Evolutionary conservation across 1,140 invertebrate species (phyloP).

Genomic region (Achroia grisella): DNA sequence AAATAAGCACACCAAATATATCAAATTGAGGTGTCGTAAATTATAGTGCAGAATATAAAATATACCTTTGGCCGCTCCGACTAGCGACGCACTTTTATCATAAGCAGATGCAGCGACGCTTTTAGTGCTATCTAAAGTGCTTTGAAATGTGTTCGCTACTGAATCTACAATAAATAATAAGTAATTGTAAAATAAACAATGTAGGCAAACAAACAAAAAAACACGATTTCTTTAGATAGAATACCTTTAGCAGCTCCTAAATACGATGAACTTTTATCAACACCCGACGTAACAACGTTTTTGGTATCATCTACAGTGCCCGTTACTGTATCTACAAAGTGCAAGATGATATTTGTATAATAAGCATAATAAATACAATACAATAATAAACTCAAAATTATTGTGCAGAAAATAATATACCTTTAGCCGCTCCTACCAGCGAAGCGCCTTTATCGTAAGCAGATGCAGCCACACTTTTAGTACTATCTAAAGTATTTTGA

Average conservation of each 20-base stretch:
- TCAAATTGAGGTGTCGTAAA: background rate
- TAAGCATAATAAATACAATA: background rate
- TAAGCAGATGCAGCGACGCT: slow-evolving; percentile 25
- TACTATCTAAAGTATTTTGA: slow-evolving; percentile 27
- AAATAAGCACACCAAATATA: slow-evolving; percentile 4
- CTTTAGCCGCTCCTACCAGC: slow-evolving; percentile 32
- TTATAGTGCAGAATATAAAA: background rate
- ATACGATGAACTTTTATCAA: slow-evolving; percentile 11
- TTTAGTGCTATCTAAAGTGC: slow-evolving; percentile 31
- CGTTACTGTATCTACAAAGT: slow-evolving; percentile 2
- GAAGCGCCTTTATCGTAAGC: slow-evolving; percentile 40
- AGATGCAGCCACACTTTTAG: slow-evolving; percentile 34
- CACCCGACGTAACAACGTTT: slow-evolving; percentile 10
- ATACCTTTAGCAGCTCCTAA: slow-evolving; percentile 16
- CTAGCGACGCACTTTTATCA: slow-evolving; percentile 23
- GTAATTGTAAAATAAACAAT: background rate
- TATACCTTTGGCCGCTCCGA: slow-evolving; percentile 37
- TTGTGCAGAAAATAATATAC: slow-evolving; percentile 13
- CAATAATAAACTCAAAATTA: background rate
- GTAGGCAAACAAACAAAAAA: background rate
- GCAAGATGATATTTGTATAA: too few species aligned
- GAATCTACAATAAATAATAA: slow-evolving; percentile 9
- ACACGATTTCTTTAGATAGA: background rate
- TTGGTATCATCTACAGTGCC: slow-evolving; percentile 17
- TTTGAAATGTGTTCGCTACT: slow-evolving; percentile 12